Conservation (phyloP, 2,888 invertebrate genomes). For the Synanthedon formicaeformis region DNA sequence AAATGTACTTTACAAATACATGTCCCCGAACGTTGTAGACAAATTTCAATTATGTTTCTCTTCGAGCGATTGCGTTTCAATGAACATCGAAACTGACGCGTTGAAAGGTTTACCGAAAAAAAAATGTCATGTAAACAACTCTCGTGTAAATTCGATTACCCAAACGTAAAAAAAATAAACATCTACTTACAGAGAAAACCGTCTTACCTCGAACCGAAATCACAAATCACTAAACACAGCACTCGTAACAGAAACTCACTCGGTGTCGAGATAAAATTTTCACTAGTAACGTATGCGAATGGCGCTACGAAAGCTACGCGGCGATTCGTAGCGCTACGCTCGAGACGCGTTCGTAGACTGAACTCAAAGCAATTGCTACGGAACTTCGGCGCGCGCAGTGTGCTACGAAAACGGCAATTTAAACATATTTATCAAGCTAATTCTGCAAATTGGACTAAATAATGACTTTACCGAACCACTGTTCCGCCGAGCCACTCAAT, state of each 20-base stretch:
- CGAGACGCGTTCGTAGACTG: conserved; percentile 25
- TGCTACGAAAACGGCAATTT: conserved; percentile 55
- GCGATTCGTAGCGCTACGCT: conserved; percentile 20
- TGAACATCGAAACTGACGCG: neutral
- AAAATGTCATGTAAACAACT: conserved; percentile 5
- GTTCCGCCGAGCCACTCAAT: conserved; percentile 26
- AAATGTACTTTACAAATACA: no score
- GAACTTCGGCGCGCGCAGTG: conserved; percentile 60
- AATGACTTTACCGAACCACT: conserved; percentile 50
- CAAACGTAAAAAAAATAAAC: neutral
- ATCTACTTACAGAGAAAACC: neutral
- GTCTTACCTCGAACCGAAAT: neutral
- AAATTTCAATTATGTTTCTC: neutral
- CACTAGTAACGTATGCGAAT: no score
- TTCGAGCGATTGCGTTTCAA: neutral
- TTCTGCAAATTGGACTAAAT: conserved; percentile 66
- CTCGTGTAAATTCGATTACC: conserved; percentile 6
- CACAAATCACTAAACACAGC: conserved; percentile 9
- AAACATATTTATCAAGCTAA: conserved; percentile 66
- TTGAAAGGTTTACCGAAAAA: neutral
- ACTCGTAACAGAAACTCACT: neutral
- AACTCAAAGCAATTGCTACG: conserved; percentile 28
- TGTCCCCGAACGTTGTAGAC: neutral
- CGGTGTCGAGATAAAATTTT: no score
- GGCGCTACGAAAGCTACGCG: conserved; percentile 8